Conservation (phyloP, 2,888 invertebrate genomes). For the Cryptosula pallasiana region DNA sequence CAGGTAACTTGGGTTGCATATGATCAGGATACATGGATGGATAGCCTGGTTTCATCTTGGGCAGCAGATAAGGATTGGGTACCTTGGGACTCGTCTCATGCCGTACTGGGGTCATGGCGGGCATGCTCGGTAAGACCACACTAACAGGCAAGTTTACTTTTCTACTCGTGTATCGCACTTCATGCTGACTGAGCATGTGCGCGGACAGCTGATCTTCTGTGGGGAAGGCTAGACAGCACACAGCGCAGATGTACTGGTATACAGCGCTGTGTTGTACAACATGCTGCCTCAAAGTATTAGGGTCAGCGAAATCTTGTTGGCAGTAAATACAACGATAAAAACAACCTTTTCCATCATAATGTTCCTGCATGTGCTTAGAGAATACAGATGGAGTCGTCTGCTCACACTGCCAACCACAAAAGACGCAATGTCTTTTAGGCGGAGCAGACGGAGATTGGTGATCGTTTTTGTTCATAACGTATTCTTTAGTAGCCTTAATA, state of each 20-base stretch:
- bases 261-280: conserved; percentile 2
- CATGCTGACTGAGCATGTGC: conserved; percentile 10
- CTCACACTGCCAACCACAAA: conserved; percentile 22
- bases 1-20: conserved; percentile 6
- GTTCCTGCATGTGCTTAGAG: background rate
- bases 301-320: conserved; percentile 6
- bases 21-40: background rate
- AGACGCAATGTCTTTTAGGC: background rate
- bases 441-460: background rate
- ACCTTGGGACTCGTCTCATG: background rate
- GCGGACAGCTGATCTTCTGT: background rate
- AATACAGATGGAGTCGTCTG: conserved; percentile 11
- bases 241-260: background rate
- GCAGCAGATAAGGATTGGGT: background rate
- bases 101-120: background rate
- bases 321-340: conserved; percentile 4
- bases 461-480: background rate
- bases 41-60: background rate
- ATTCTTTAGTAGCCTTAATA: conserved; percentile 42
- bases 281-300: background rate
- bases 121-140: background rate
- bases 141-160: conserved; percentile 4
- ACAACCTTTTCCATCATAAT: background rate
- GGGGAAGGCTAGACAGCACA: conserved; percentile 1
- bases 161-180: background rate